These are phyloP conservation scores for Telmatherina bonti DNA, from an alignment of 2,797 vertebrate species.

Conservation along the genomic window DNA sequence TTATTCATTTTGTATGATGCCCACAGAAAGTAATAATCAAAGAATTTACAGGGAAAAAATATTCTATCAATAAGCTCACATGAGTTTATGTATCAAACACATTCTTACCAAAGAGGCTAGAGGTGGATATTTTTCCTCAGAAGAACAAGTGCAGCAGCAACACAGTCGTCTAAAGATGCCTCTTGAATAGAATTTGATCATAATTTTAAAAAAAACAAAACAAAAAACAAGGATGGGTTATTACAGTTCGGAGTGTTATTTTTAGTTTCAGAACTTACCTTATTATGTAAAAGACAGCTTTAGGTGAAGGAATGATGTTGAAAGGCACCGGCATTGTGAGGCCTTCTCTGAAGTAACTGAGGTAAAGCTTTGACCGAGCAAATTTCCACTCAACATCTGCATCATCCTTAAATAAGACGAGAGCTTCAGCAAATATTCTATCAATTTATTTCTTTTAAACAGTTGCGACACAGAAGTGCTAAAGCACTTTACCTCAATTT, in stretches of 20 bases:
- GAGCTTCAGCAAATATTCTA: not conserved
- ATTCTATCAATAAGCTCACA: not conserved
- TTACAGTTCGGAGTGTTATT: not conserved
- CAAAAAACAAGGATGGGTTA: not conserved
- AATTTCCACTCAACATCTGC: slow-evolving; percentile 95
- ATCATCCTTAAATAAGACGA: slow-evolving; percentile 81
- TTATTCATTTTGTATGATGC: not conserved
- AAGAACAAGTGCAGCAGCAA: slow-evolving; percentile 81
- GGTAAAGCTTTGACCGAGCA: slow-evolving; percentile 91
- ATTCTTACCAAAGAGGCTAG: slow-evolving; percentile 82
- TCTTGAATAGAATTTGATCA: slow-evolving; percentile 65
- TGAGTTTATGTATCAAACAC: not conserved
- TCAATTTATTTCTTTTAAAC: not conserved
- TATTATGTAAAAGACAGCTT: slow-evolving; percentile 86
- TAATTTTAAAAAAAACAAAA: slow-evolving; percentile 2
- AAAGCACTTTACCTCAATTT: slow-evolving; percentile 86
- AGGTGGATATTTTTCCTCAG: slow-evolving; percentile 82
- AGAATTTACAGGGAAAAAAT: not conserved
- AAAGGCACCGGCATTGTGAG: slow-evolving; percentile 92
- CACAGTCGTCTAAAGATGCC: slow-evolving; percentile 81
- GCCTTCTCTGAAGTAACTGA: slow-evolving; percentile 91
- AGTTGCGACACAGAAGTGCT: not conserved
- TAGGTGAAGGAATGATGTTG: slow-evolving; percentile 92
- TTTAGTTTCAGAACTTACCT: slow-evolving; percentile 72
- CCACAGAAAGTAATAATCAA: not conserved